These are phyloP conservation scores for Burhinus bistriatus DNA, from an alignment of 2,113 vertebrate species.

Conservation along the genomic window DNA sequence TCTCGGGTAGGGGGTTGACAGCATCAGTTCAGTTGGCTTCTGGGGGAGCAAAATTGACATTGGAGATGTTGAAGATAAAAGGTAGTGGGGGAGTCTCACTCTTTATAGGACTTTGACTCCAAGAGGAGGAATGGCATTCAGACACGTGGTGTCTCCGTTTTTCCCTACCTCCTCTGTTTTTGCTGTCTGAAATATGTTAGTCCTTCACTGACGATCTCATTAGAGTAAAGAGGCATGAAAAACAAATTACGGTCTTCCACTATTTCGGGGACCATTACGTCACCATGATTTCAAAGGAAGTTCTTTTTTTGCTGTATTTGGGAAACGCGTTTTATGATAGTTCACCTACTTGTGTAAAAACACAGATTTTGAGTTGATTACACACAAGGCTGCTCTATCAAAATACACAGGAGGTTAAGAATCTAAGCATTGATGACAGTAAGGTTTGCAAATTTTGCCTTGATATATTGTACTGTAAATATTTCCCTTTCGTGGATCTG, in stretches of 20 bases:
- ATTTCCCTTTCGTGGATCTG: not conserved
- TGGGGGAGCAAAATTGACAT: not conserved
- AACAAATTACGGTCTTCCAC: not conserved
- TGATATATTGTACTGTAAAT: not conserved
- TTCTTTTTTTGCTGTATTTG: not conserved
- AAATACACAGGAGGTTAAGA: not conserved
- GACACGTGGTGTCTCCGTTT: rapidly evolving
- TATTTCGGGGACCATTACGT: not conserved
- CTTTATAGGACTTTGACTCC: not conserved
- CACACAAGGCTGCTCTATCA: not conserved
- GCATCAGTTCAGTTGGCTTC: not conserved
- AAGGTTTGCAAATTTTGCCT: not conserved
- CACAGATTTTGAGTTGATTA: not conserved
- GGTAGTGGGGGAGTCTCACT: not conserved
- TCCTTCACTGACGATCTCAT: not conserved
- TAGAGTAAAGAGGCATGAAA: not conserved
- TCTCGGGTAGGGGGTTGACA: not conserved
- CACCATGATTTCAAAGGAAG: not conserved
- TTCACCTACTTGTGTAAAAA: not conserved
- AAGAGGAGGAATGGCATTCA: not conserved
- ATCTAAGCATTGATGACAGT: not conserved
- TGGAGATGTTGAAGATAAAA: not conserved
- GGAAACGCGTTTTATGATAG: not conserved
- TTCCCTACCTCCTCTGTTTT: rapidly evolving
- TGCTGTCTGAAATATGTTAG: not conserved